Percentiles rank a stretch among this genome's conserved stretches.
Evolutionary conservation across 2,888 invertebrate genomes (phyloP).

Genomic region (Molanna angustata): DNA sequence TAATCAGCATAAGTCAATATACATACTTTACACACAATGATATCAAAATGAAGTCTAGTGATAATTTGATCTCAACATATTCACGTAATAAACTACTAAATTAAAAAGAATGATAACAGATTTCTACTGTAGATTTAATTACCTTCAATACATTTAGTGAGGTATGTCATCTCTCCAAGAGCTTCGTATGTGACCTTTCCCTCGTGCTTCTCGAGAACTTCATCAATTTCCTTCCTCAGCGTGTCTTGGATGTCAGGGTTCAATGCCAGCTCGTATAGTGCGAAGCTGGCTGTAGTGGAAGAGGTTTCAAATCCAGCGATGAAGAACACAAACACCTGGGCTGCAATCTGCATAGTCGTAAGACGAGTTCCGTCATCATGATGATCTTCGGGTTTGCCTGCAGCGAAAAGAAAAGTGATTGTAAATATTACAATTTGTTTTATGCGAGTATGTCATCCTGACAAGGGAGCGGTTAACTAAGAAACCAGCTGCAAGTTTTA

Average conservation of each 20-base stretch:
- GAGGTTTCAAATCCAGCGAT: slow-evolving; percentile 56
- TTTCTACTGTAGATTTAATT: too few relatives aligned
- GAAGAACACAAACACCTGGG: slow-evolving; percentile 56
- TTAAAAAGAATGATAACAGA: too few relatives aligned
- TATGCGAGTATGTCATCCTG: too few relatives aligned
- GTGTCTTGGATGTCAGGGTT: slow-evolving; percentile 46
- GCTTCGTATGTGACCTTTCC: slow-evolving; percentile 47
- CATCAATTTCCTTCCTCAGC: slow-evolving; percentile 44
- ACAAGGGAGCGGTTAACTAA: too few relatives aligned
- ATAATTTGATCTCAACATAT: too few relatives aligned
- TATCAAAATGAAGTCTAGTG: too few relatives aligned
- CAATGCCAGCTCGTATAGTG: slow-evolving; percentile 49
- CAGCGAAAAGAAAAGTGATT: background rate
- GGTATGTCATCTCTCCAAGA: slow-evolving; percentile 47
- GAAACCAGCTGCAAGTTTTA: too few relatives aligned
- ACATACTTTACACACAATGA: too few relatives aligned
- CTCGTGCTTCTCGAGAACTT: slow-evolving; percentile 40
- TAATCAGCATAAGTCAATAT: too few relatives aligned
- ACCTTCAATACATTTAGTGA: slow-evolving; percentile 50
- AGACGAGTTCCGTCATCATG: slow-evolving; percentile 34
- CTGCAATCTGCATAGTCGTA: slow-evolving; percentile 46
- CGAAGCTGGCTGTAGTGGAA: slow-evolving; percentile 47
- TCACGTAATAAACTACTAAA: too few relatives aligned
- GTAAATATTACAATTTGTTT: too few relatives aligned
- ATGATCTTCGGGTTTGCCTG: background rate